phyloP scores from a whole-genome alignment of 2,797 vertebrate genomes.

The Acanthurus lineatus region DNA sequence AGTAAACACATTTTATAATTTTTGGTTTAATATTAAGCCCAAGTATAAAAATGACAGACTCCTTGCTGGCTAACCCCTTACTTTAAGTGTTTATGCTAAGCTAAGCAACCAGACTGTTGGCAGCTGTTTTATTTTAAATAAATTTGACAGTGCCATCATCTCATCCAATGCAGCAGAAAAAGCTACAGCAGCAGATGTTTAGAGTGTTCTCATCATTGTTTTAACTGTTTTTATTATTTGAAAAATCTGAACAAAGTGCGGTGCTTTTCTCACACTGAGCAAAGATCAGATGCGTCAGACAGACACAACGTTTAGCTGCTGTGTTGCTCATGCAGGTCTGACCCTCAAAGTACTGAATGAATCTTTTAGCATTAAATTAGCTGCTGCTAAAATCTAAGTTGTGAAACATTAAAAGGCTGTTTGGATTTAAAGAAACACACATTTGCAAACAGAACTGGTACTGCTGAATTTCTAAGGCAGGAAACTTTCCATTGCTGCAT shows the following conservation, averaged over 20 bases:
- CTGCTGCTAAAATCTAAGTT: constrained; percentile 49
- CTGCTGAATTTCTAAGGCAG: constrained; percentile 47
- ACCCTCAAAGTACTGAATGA: background rate
- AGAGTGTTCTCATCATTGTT: background rate
- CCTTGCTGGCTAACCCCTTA: background rate
- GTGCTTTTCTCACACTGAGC: constrained; percentile 14
- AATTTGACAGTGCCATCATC: background rate
- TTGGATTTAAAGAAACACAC: constrained; percentile 15
- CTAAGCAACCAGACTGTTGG: background rate
- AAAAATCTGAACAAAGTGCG: constrained; percentile 18
- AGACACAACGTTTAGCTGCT: background rate
- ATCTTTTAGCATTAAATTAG: constrained; percentile 9
- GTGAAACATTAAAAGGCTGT: constrained; percentile 1
- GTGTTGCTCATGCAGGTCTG: background rate
- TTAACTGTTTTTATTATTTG: constrained; percentile 3
- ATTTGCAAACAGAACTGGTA: constrained; percentile 6
- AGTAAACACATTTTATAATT: background rate
- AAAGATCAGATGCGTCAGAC: background rate
- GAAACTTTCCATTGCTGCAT: constrained; percentile 27
- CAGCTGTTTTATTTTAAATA: background rate
- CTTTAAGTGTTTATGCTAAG: background rate
- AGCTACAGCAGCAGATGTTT: background rate
- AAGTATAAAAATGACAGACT: background rate
- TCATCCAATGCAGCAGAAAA: background rate
- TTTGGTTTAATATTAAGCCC: background rate